Evolutionary conservation across 2,797 vertebrate species (phyloP).

Genomic region (Micropoecilia bifurca): DNA sequence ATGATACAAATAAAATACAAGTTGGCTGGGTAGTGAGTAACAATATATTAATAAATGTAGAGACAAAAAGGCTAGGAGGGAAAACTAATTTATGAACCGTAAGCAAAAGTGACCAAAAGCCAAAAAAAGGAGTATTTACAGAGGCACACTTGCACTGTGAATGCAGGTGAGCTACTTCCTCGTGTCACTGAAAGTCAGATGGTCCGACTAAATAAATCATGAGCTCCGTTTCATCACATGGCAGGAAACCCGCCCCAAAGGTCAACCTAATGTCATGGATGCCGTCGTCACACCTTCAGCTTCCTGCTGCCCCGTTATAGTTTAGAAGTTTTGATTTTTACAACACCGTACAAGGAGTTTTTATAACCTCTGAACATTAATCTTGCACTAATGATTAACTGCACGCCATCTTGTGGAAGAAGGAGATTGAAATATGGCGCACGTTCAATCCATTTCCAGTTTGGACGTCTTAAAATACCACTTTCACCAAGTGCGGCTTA

Average conservation of each 20-base stretch:
- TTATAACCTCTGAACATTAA: conserved; percentile 7
- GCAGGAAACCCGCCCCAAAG: conserved; percentile 25
- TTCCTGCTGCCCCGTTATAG: neutral
- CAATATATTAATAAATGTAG: neutral
- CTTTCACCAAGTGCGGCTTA: neutral
- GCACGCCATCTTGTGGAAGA: conserved; percentile 17
- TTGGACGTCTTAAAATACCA: neutral
- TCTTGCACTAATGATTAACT: conserved; percentile 25
- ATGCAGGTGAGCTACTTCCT: neutral
- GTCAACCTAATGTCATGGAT: conserved; percentile 26
- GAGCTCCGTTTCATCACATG: conserved; percentile 11
- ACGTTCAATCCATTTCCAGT: neutral
- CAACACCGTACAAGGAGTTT: neutral
- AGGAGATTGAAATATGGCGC: conserved; percentile 2
- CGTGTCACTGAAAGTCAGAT: conserved; percentile 24
- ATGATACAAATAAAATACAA: neutral
- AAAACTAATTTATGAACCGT: neutral
- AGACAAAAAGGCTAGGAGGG: neutral
- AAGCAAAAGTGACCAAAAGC: neutral
- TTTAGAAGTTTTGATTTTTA: conserved; percentile 17
- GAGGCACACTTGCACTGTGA: neutral
- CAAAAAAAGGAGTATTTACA: neutral
- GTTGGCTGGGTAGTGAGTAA: neutral
- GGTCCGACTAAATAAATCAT: conserved; percentile 37
- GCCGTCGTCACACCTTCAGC: neutral